Evolutionary conservation across 2,113 vertebrate genomes (phyloP), one percentile per base, ranked within the genome.

Genomic region (Spea bombifrons): DNA sequence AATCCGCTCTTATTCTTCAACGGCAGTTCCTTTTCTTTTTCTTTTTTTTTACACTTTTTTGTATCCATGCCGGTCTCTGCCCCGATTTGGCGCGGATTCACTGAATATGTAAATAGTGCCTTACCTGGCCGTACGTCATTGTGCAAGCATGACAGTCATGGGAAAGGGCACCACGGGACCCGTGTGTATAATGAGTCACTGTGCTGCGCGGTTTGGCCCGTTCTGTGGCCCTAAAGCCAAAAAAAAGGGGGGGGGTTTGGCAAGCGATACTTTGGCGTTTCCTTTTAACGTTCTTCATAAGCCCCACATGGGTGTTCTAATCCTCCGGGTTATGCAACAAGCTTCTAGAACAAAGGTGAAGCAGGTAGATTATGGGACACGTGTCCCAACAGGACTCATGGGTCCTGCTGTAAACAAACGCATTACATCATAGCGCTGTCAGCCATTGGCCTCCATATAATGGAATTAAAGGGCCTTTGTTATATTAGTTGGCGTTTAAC

Each of bases 61-160:
- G 30, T 71, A 52, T 59, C 64, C 3, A 43, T 16, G 70, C 15
- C 8, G 12, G 59, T 9, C 49, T 44, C 17, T 44, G 48, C 48
- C 13, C 13, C 7, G 47, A 48, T 12, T 30, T 55, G 50, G 5
- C 15, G 17, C 65, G 63, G 52, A 59, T 80, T 80, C 64, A 74
- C 67, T 80, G 71, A 68, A 59, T 61, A 45, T 80, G 78, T 80
- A 80, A 80, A 80, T 61, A 80, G 61, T 68, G 78, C 71, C 73
- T 71, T 80, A 80, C 78, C 78, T 80, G 78, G 15, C 48, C 30
- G 5, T 61, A 80, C 65, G 71, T 80, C 78, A 80, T 44, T 69
- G 71, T 12, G 71, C 71, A 45, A 30, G n/a, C 44, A 64, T 49
- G n/a, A 64, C 16, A 68, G 78, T 74, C 78, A 80, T 80, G 78